phyloP scores from a whole-genome alignment of 2,888 invertebrate species.

The Dicroscelio sp. region DNA sequence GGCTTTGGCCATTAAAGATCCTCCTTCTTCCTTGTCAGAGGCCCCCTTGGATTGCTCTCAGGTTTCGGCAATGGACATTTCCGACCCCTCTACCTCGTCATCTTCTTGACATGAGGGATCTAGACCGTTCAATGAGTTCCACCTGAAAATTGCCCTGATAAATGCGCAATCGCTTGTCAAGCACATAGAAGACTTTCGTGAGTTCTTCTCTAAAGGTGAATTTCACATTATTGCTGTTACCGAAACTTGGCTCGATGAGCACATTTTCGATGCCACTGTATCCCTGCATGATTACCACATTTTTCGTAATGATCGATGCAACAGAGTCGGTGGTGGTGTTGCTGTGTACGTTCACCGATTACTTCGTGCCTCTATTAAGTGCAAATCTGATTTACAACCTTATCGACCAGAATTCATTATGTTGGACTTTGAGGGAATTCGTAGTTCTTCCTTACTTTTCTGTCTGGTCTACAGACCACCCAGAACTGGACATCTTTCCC shows the following conservation, averaged over 20 bases:
- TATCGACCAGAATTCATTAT: not conserved
- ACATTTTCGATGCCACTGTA: not conserved
- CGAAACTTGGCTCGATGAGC: not conserved
- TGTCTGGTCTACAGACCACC: conserved; percentile 1
- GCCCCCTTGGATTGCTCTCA: no score
- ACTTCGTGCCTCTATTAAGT: not conserved
- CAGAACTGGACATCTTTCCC: not conserved
- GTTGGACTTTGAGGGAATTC: no score
- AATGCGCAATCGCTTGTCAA: not conserved
- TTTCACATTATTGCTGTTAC: not conserved
- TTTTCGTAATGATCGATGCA: not conserved
- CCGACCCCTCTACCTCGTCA: no score
- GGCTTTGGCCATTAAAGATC: no score
- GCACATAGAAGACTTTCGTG: not conserved
- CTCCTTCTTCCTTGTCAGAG: no score
- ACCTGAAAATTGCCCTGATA: not conserved
- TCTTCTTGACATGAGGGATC: no score
- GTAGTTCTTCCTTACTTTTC: no score
- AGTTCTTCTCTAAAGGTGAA: not conserved
- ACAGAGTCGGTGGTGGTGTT: not conserved
- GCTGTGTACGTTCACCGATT: not conserved
- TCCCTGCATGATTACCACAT: not conserved
- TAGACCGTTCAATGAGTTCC: no score
- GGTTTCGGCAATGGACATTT: no score
- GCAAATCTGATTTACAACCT: not conserved